phyloP scores from a whole-genome alignment of 2,113 vertebrate genomes.

The Papio anubis region DNA sequence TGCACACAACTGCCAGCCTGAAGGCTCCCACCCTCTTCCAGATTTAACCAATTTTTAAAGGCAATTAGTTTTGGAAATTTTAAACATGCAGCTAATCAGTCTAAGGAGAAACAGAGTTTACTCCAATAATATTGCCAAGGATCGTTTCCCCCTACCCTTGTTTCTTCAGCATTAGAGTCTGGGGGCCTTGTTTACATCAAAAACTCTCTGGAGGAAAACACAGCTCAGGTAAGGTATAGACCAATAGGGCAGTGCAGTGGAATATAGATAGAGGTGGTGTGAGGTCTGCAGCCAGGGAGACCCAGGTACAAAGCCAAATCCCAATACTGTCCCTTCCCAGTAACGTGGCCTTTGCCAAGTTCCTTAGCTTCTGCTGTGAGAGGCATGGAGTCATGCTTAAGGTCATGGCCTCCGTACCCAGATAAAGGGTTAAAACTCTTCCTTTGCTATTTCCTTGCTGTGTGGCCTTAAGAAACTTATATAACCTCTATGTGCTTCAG shows the following conservation, averaged over 20 bases:
- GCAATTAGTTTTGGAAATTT: slow-evolving; percentile 61
- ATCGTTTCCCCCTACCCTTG: neutral
- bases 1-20: slow-evolving; percentile 2
- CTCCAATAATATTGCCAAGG: neutral
- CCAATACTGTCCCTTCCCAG: neutral
- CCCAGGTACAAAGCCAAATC: neutral
- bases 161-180: neutral
- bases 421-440: neutral
- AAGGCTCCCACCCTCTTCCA: slow-evolving; percentile 24
- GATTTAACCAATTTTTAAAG: slow-evolving; percentile 54
- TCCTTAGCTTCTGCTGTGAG: neutral
- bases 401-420: no score
- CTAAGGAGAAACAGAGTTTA: slow-evolving; percentile 28
- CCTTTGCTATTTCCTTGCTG: neutral
- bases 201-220: neutral
- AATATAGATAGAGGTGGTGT: neutral
- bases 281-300: neutral
- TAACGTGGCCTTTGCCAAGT: neutral
- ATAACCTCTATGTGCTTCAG: neutral
- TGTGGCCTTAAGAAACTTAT: neutral
- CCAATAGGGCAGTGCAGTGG: rapidly evolving
- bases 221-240: no score
- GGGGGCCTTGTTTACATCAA: neutral
- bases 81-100: slow-evolving; percentile 44
- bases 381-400: neutral